Base-by-base conservation (phyloP, 1,140 invertebrate genomes). In the Periplaneta americana region DNA sequence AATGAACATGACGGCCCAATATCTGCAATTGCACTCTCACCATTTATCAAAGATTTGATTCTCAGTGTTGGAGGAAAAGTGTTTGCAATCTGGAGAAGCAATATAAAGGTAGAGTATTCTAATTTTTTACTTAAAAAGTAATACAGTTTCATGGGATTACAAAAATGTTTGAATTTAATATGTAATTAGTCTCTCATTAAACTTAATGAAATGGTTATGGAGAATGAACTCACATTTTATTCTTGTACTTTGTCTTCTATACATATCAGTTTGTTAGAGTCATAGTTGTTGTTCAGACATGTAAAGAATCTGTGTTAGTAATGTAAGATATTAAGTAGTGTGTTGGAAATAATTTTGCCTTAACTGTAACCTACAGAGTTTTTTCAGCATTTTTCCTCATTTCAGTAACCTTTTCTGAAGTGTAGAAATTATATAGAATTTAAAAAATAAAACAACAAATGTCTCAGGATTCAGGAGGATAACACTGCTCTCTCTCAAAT, bases 1-100 rank as follows among this genome's bases (percentile, higher is more conserved):
- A 87, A 85, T 81, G 90, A 93, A 78, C 94, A 95, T 84, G 92
- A 95, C 84, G 94, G 94, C 0, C 91, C 93, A 4, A 85, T 95
- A 22, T 88, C 89, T 1, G 87, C 90, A 34, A 85, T 90, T 6
- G 85, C 90, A 36, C 90, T 90, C 85, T 93, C 93, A 84, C 89
- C 88, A 11, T 90, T 90, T 82, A 86, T 91, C 17, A 85, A 86
- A 11, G 86, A 91, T 77, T 82, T 92, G 8, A 89, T 92, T 66
- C 86, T 92, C 2, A 91, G 91, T 0, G 86, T 92, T 6, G 92
- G 92, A 1, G 91, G 92, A 22, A 89, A 86, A 78, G 85, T 91
- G 33, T 91, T 93, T 83, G 91, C 91, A 0, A 80, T 93, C 17
- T 93, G 92, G 92, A 87, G 87, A 37, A 88, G 90, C 17, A 86